phyloP scores from a whole-genome alignment of 2,888 invertebrate genomes.

The Eristalis tenax region DNA sequence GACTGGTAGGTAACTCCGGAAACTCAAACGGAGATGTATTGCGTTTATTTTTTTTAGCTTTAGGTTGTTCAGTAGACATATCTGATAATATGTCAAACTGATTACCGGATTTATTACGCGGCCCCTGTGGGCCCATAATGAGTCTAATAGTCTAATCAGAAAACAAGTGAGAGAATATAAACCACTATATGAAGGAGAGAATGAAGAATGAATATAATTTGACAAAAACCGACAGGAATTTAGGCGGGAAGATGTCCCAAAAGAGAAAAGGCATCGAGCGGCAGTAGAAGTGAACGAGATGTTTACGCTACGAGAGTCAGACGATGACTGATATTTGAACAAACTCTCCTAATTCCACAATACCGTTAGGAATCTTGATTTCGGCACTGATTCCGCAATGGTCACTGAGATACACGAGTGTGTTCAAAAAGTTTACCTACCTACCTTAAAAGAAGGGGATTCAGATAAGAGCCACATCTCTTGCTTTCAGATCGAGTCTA shows the following conservation, averaged over 20 bases:
- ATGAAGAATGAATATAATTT: background rate
- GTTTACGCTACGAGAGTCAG: background rate
- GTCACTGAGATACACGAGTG: too few species aligned
- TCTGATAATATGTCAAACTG: background rate
- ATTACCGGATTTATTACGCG: background rate
- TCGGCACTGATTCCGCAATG: too few species aligned
- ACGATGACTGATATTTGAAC: background rate
- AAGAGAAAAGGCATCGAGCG: background rate
- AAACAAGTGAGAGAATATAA: background rate
- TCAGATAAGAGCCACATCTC: too few species aligned
- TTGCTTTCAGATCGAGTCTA: too few species aligned
- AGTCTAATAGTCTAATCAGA: background rate
- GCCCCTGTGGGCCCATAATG: background rate
- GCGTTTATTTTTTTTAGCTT: conserved; percentile 7
- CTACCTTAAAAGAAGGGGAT: too few species aligned
- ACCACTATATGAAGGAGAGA: background rate
- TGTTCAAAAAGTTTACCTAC: too few species aligned
- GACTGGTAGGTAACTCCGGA: background rate
- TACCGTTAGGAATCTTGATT: too few species aligned
- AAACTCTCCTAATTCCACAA: too few species aligned
- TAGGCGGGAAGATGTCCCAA: background rate
- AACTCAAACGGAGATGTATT: background rate
- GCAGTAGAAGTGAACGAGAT: background rate
- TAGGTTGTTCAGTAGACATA: conserved; percentile 5
- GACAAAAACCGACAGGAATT: background rate